Conservation (phyloP, 2,113 vertebrate species). For the Ceratotherium simum region DNA sequence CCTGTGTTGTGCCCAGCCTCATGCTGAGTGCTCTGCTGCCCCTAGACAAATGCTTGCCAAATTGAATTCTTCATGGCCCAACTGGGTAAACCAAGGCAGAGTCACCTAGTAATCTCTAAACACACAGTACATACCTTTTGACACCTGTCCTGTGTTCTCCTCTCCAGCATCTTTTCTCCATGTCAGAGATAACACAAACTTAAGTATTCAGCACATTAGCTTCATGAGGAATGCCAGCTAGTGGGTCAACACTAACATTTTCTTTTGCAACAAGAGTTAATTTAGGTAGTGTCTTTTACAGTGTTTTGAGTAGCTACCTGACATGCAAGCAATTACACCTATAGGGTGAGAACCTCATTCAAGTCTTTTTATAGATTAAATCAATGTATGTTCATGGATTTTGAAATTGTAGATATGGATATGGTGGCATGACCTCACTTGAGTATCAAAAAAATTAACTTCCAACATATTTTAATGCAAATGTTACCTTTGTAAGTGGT, state of each 20-base stretch:
- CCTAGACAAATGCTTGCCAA: background rate
- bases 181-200: background rate
- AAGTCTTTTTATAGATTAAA: constrained; percentile 86
- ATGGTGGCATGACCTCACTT: constrained; percentile 86
- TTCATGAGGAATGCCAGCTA: constrained; percentile 51
- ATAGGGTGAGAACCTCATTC: constrained; percentile 80
- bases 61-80: constrained; percentile 16
- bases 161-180: background rate
- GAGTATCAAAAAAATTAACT: constrained; percentile 86
- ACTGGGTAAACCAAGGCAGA: background rate
- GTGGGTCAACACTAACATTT: constrained; percentile 74
- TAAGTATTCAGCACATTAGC: constrained; percentile 33
- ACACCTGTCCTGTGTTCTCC: background rate
- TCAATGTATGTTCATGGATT: constrained; percentile 78
- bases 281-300: constrained; percentile 81
- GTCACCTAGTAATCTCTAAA: background rate
- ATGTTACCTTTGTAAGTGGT: constrained; percentile 90
- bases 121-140: background rate
- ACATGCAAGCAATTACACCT: constrained; percentile 83
- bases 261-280: constrained; percentile 76
- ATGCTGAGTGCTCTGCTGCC: background rate
- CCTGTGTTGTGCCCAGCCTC: background rate
- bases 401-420: constrained; percentile 86
- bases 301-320: constrained; percentile 79
- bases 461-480: constrained; percentile 90